Evolutionary conservation across 2,113 vertebrate species (phyloP), one percentile per base, ranked within the genome.

Genomic region (Oncorhynchus tshawytscha): DNA sequence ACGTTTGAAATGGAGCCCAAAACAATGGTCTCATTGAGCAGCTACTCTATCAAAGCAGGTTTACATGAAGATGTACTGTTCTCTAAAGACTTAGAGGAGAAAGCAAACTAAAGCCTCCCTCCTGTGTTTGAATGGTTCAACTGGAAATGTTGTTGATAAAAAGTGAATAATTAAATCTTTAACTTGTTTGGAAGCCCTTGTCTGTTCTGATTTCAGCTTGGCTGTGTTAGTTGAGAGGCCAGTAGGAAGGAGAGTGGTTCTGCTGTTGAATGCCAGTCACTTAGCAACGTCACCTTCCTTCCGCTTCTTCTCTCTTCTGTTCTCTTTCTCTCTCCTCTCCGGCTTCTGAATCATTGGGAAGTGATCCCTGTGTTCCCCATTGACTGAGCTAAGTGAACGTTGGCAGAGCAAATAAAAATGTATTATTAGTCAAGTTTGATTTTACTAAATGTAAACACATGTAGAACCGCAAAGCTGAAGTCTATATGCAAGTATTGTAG

Each of bases 351-450:
- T 78, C 60, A 22, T 22, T 24, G 93, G 93, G 94, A 93, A 93
- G 92, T 89, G 94, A 92, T 90, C 90, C 87, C 90, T 91, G 94
- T 94, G 91, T 92, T 92, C 91, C 59, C 90, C 92, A 89, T 93
- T 92, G 68, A 65, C 75, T 39, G 31, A 60, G 20, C 59, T 22
- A 22, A 62, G 59, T 24, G 59, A n/a, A 62, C 8, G 22, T 24
- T n/a, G 2, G n/a, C n/a, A 22, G 59, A 62, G 11, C n/a, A 22
- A 62, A 6, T 22, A 22, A 62, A 62, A 62, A 62, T 62, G 16
- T 3, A n/a, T 22, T 13, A 11, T 62, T 8, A 24, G n/a, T 22
- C 0, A 60, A 22, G 18, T 4, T 22, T 62, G 59, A 62, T 62
- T 22, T 62, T 7, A 24, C 20, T 62, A 8, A 62, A 22, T 62